These are phyloP conservation scores for Propithecus perrieri DNA, from an alignment of 2,797 vertebrate species.

Conservation along the genomic window DNA sequence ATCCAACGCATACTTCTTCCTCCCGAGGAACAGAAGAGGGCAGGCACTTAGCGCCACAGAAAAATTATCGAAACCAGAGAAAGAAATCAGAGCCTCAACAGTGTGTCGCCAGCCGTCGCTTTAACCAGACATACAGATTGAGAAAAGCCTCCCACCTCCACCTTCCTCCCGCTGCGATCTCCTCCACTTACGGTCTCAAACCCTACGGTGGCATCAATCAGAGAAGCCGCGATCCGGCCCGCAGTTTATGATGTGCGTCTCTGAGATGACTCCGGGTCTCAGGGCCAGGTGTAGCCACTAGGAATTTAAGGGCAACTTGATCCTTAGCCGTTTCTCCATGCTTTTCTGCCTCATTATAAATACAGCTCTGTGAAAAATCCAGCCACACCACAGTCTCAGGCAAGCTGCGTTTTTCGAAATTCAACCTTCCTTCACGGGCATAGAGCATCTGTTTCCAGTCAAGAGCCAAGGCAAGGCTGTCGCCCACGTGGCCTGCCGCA, in stretches of 20 bases:
- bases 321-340: neutral
- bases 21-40: neutral
- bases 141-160: neutral
- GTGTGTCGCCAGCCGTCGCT: rapidly evolving
- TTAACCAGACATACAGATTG: neutral
- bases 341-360: neutral
- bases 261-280: rapidly evolving
- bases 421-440: neutral
- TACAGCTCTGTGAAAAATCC: neutral
- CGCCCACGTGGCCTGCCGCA: neutral
- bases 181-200: neutral
- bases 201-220: neutral
- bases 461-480: neutral
- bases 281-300: neutral
- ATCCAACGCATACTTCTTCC: neutral
- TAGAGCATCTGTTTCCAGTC: conserved; percentile 21
- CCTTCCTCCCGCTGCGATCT: neutral
- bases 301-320: neutral
- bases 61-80: neutral
- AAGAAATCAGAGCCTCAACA: neutral
- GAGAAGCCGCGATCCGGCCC: neutral
- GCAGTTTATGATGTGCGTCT: neutral
- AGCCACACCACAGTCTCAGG: neutral
- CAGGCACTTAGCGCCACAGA: neutral
- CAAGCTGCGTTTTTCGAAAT: neutral